phyloP scores from a whole-genome alignment of 2,113 vertebrate genomes.

The Sus scrofa region T2T-Sscrofa CM000812.6:123437501-123438000 shows the following conservation, averaged over 20 bases:
- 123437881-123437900: not conserved
- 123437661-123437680: not conserved
- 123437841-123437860: not conserved
- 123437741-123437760: slow-evolving; percentile 23
- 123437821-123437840: not conserved
- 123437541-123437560: not conserved
- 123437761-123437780: not conserved
- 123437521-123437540: not conserved
- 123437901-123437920: not conserved
- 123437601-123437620: not conserved
- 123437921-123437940: not conserved
- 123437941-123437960: not conserved
- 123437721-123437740: not conserved
- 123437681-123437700: not conserved
- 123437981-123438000: not conserved
- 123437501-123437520: not conserved
- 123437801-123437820: not conserved
- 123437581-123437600: not conserved
- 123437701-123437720: not conserved
- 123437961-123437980: slow-evolving; percentile 2
- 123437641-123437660: not conserved
- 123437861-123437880: not conserved
- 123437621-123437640: not conserved
- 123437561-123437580: not conserved
- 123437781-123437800: not conserved